These are phyloP conservation scores for Pangasius djambal DNA, from an alignment of 2,797 vertebrate species.

Conservation along the genomic window DNA sequence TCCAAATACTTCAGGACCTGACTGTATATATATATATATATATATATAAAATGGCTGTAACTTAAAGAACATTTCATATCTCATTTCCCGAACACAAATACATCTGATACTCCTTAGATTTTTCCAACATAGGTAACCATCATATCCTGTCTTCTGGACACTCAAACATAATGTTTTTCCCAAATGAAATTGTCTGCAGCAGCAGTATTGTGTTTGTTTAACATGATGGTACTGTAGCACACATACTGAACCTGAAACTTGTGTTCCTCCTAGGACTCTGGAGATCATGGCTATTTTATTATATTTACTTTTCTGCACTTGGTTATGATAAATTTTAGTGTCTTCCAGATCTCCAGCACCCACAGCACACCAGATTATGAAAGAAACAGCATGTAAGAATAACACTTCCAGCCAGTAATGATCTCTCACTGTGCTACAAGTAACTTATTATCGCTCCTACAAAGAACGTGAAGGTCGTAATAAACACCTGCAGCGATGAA, in stretches of 20 bases:
- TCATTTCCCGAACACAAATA: background rate
- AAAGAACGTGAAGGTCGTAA: conserved; percentile 33
- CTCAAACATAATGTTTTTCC: background rate
- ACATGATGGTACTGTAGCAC: background rate
- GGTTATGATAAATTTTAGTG: background rate
- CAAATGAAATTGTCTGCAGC: background rate
- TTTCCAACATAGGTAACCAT: background rate
- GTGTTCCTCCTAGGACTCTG: background rate
- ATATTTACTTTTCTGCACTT: conserved; percentile 15
- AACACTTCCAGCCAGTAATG: conserved; percentile 25
- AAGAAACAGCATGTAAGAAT: conserved; percentile 38
- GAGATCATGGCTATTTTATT: conserved; percentile 5
- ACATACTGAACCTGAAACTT: background rate
- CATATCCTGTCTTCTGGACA: background rate
- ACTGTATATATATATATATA: background rate
- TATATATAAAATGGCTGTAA: background rate
- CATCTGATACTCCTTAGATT: background rate
- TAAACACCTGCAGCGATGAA: conserved; percentile 26
- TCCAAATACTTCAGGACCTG: no score
- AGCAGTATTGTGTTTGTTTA: background rate
- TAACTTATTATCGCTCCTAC: conserved; percentile 36
- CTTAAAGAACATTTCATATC: background rate
- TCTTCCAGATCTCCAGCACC: conserved; percentile 5
- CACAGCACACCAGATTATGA: conserved; percentile 8
- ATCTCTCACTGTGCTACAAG: conserved; percentile 12